phyloP scores from a whole-genome alignment of 30 jellyfish, hydroid and myxozoan species.

The Catostylus mosaicus region DNA sequence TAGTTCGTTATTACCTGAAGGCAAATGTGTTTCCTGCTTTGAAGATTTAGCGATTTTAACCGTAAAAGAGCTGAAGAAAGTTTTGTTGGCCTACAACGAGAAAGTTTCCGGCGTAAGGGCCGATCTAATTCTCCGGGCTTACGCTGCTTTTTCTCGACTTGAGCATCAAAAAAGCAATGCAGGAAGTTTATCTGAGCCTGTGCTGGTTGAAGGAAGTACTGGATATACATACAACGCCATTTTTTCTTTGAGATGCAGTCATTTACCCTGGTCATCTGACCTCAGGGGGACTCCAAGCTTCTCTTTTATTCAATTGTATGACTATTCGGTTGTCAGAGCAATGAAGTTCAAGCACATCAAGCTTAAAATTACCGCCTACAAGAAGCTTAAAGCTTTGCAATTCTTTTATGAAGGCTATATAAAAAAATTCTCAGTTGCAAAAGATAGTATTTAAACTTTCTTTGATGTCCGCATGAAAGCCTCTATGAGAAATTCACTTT shows the following conservation, averaged over 20 bases:
- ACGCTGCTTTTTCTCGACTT: neutral
- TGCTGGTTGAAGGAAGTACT: neutral
- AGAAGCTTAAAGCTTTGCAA: slow-evolving; percentile 37
- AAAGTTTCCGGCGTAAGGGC: slow-evolving; percentile 16
- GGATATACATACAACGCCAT: too few species aligned
- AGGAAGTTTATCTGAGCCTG: neutral
- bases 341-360: slow-evolving; percentile 33
- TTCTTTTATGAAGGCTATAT: slow-evolving; percentile 27
- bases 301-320: slow-evolving; percentile 29
- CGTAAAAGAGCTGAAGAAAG: slow-evolving; percentile 32
- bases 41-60: slow-evolving; percentile 5
- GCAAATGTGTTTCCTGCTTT: neutral
- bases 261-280: slow-evolving; percentile 30
- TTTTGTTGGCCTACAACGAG: slow-evolving; percentile 1
- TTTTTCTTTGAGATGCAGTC: too few species aligned
- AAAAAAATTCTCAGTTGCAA: slow-evolving; percentile 27
- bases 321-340: slow-evolving; percentile 26
- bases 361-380: slow-evolving; percentile 39
- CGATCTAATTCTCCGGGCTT: slow-evolving; percentile 28
- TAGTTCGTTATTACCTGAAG: neutral
- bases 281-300: slow-evolving; percentile 42
- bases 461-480: slow-evolving; percentile 58
- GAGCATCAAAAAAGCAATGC: neutral
- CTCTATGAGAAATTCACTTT: slow-evolving; percentile 20
- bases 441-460: slow-evolving; percentile 2